These are phyloP conservation scores for Chloroclysta siterata DNA, from an alignment of 2,888 invertebrate species.

Conservation along the genomic window DNA sequence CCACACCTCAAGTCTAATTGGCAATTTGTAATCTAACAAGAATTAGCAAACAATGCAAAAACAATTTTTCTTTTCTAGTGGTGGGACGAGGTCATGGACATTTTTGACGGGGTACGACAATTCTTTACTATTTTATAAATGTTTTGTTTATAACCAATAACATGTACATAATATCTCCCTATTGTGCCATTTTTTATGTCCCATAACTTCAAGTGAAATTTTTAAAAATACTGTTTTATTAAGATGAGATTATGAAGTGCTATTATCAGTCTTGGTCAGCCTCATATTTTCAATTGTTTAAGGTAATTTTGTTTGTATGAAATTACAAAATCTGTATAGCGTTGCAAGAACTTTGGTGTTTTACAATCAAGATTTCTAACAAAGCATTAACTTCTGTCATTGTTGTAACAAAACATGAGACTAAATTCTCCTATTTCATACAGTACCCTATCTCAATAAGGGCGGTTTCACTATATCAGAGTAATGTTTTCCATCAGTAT, in stretches of 20 bases:
- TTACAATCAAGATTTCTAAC: constrained; percentile 9
- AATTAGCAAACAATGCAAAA: constrained; percentile 46
- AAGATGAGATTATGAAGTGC: constrained; percentile 34
- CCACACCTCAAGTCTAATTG: constrained; percentile 13
- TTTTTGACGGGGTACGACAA: constrained; percentile 96
- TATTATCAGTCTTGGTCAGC: constrained; percentile 2
- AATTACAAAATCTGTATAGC: too few species aligned
- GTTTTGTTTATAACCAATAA: constrained; percentile 64
- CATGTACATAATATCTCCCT: constrained; percentile 38
- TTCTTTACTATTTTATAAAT: constrained; percentile 69
- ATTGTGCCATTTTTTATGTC: constrained; percentile 28
- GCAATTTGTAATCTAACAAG: constrained; percentile 24
- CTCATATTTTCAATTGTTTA: background rate
- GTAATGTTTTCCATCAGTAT: too few species aligned
- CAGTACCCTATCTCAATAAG: background rate
- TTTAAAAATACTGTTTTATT: constrained; percentile 23
- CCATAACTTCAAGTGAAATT: constrained; percentile 5
- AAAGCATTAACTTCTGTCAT: background rate
- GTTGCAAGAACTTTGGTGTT: too few species aligned
- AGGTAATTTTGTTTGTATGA: too few species aligned
- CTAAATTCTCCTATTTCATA: constrained; percentile 1
- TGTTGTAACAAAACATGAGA: background rate
- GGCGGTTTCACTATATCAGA: too few species aligned
- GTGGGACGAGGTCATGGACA: constrained; percentile 98
- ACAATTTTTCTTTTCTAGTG: constrained; percentile 92